These are phyloP conservation scores for Lampris megalopsis DNA, from an alignment of 2,113 vertebrate genomes.

Conservation along the genomic window DNA sequence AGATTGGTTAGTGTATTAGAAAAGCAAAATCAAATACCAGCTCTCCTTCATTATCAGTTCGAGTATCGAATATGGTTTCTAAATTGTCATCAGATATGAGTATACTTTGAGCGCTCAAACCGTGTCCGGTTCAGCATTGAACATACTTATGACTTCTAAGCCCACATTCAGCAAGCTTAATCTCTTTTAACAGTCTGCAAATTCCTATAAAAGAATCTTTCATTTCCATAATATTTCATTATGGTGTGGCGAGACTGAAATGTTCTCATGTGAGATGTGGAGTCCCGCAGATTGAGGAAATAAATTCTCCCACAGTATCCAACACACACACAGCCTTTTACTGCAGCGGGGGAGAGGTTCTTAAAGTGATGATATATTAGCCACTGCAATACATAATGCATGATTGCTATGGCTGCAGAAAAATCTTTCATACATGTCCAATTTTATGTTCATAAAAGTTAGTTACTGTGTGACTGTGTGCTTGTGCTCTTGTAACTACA, in stretches of 20 bases:
- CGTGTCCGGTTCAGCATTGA: not conserved
- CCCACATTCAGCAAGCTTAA: not conserved
- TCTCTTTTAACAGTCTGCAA: not conserved
- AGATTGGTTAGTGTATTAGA: too few relatives aligned
- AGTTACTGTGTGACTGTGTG: too few relatives aligned
- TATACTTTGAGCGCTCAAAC: not conserved
- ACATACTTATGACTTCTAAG: not conserved
- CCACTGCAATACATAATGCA: not conserved
- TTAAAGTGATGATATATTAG: not conserved
- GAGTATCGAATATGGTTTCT: too few relatives aligned
- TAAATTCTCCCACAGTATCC: conserved; percentile 9
- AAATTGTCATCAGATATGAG: too few relatives aligned
- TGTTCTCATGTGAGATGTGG: not conserved
- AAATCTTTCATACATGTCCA: not conserved
- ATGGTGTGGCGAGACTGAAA: not conserved
- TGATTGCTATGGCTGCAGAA: not conserved
- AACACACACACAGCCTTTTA: not conserved
- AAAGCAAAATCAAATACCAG: too few relatives aligned
- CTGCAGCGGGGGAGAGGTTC: not conserved
- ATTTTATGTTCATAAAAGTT: too few relatives aligned
- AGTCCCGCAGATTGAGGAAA: conserved; percentile 35
- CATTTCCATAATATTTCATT: conserved; percentile 22
- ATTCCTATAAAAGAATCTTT: not conserved
- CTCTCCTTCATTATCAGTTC: too few relatives aligned
- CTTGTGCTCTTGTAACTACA: too few relatives aligned